These are phyloP conservation scores for Danaus plexippus DNA, from an alignment of 1,140 invertebrate genomes.

Conservation along the genomic window DNA sequence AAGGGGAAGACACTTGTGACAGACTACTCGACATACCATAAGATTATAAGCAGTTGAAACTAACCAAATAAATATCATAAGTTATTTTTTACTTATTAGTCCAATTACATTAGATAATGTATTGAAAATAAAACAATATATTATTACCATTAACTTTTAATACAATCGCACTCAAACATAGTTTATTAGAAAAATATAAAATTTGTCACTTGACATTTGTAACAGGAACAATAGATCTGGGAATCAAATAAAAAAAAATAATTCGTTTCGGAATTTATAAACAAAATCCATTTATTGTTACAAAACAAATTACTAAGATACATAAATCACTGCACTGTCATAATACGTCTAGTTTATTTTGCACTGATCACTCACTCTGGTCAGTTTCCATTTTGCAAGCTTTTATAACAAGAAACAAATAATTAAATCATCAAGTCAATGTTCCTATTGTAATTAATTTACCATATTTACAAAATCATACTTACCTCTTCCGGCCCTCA, in stretches of 20 bases:
- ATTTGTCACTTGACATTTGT: slow-evolving; percentile 33
- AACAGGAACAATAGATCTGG: slow-evolving; percentile 56
- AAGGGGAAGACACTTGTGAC: slow-evolving; percentile 58
- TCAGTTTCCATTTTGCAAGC: slow-evolving; percentile 66
- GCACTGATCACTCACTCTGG: slow-evolving; percentile 52
- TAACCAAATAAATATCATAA: neutral
- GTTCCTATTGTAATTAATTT: slow-evolving; percentile 13
- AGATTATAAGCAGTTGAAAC: slow-evolving; percentile 44
- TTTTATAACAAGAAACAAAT: slow-evolving; percentile 56
- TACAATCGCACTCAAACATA: slow-evolving; percentile 2
- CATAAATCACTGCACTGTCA: slow-evolving; percentile 53
- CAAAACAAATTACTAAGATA: slow-evolving; percentile 34
- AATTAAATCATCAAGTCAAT: slow-evolving; percentile 30
- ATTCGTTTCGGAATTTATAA: slow-evolving; percentile 53
- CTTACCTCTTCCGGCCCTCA: slow-evolving; percentile 31
- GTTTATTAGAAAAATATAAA: slow-evolving; percentile 4
- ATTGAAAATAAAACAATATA: slow-evolving; percentile 14
- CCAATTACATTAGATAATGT: neutral
- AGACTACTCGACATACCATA: slow-evolving; percentile 64
- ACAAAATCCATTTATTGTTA: slow-evolving; percentile 40
- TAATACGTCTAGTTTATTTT: slow-evolving; percentile 30
- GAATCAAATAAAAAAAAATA: slow-evolving; percentile 45
- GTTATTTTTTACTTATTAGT: too few relatives aligned
- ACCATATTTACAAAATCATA: slow-evolving; percentile 23
- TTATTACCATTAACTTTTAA: slow-evolving; percentile 5